Conservation (phyloP, 1,140 invertebrate species). For the Eufriesea mexicana region DNA sequence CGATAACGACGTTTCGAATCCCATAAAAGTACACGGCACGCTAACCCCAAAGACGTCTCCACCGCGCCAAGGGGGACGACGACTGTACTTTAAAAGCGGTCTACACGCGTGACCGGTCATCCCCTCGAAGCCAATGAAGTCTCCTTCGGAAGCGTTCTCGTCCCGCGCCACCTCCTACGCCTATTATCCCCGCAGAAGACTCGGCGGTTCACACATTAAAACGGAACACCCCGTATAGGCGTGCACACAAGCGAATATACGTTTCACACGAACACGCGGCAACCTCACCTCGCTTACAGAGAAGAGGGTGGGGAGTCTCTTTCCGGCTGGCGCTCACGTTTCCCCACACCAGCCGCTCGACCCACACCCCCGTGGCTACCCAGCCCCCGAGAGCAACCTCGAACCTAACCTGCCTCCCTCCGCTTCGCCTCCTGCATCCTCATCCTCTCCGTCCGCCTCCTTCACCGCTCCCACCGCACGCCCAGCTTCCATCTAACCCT, state of each 20-base stretch:
- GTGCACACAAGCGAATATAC: conserved; percentile 54
- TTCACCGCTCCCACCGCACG: conserved; percentile 41
- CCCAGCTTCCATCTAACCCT: conserved; percentile 48
- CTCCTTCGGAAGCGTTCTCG: conserved; percentile 38
- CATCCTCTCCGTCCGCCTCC: conserved; percentile 36
- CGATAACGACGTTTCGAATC: background rate
- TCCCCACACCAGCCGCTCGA: conserved; percentile 62
- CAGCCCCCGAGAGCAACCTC: conserved; percentile 60
- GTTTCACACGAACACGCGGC: conserved; percentile 62
- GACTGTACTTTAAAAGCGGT: conserved; percentile 25
- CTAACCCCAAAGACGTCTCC: background rate
- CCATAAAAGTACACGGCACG: background rate
- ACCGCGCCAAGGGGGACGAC: background rate
- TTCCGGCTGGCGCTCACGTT: conserved; percentile 71
- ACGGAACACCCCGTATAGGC: conserved; percentile 55
- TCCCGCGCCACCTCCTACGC: conserved; percentile 4
- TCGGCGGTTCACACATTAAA: conserved; percentile 32
- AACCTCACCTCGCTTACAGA: conserved; percentile 67
- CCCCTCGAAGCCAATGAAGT: conserved; percentile 48
- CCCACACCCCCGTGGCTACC: conserved; percentile 58
- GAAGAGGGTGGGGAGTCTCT: conserved; percentile 58
- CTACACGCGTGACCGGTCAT: conserved; percentile 39
- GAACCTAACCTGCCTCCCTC: conserved; percentile 64
- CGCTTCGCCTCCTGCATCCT: conserved; percentile 21
- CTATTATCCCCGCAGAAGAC: conserved; percentile 36